Conservation (phyloP, 1,140 invertebrate genomes). For the Drosophila lowei region DNA sequence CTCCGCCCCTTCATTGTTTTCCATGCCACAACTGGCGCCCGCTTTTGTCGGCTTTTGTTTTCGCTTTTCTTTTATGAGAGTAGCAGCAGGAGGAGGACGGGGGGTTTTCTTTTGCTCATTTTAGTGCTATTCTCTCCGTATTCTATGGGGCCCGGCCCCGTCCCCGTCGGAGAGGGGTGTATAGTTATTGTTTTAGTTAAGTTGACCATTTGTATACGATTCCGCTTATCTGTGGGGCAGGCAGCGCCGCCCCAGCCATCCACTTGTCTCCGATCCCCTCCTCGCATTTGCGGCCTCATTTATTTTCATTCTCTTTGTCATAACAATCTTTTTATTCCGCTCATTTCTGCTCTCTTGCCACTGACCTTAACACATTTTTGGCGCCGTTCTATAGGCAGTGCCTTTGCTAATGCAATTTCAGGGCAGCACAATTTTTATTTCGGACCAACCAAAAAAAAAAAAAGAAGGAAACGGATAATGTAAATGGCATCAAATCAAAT, state of each 20-base stretch:
- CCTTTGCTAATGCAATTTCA: conserved; percentile 68
- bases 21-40: conserved; percentile 54
- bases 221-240: conserved; percentile 59
- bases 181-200: conserved; percentile 78
- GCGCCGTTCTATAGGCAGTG: conserved; percentile 38
- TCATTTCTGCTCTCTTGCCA: conserved; percentile 32
- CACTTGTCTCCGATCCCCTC: conserved; percentile 46
- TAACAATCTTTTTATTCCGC: conserved; percentile 72
- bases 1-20: conserved; percentile 30
- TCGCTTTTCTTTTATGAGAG: conserved; percentile 61
- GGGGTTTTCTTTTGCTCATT: conserved; percentile 58
- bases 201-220: conserved; percentile 81
- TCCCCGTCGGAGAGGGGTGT: conserved; percentile 12
- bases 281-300: conserved; percentile 75
- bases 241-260: conserved; percentile 15
- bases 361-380: conserved; percentile 52
- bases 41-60: conserved; percentile 66
- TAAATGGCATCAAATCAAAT: conserved; percentile 66
- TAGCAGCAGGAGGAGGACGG: no score
- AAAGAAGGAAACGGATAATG: conserved; percentile 42
- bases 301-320: conserved; percentile 81
- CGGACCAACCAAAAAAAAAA: conserved; percentile 46
- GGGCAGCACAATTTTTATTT: conserved; percentile 74
- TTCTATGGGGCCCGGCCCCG: conserved; percentile 14
- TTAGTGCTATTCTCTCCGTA: conserved; percentile 49